Base-by-base conservation (phyloP, 37 sponge, comb jelly and placozoan genomes). In the Bolinopsis microptera region DNA sequence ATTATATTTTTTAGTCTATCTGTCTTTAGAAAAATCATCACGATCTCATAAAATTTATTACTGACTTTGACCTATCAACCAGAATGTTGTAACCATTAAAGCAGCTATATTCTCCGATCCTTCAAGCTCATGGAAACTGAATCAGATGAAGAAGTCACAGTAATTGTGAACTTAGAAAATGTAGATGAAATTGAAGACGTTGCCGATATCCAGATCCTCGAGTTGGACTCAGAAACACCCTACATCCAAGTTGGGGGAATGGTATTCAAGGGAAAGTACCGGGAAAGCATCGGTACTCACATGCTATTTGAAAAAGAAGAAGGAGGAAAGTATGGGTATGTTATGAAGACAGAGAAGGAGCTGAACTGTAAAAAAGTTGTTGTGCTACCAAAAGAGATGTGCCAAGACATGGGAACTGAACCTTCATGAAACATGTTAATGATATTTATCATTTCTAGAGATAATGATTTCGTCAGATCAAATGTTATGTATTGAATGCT, bases 201-300 rank as follows among this genome's bases (percentile, higher is more conserved):
- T 24, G 36, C 90, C 0, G 90, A 86, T 40, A 86, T 86, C 61
- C 90, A 86, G 90, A 41, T 86, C 30, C 27, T 86, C 16, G 90
- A 86, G 61, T 38, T 86, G n/a, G 90, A 86, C n/a, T 23, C 36
- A 0, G 31, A 21, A n/a, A n/a, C 40, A 24, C 90, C 90, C 48
- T 86, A 86, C 61, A 86, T 86, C 30, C 90, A 86, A 27, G 90
- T 86, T 33, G 90, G 61, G 9, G 90, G 90, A 2, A 86, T 24
- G 25, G 90, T 86, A 0, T 86, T 36, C 31, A 13, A 39, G 61
- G 90, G 90, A 18, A 28, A 41, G 61, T 86, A 86, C 39, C 38
- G 24, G 24, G 90, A 86, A 40, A 39, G 30, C 1, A 34, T 86
- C n/a, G 90, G 90, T 35, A 86, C 90, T 13, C 90, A 86, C 31